Conservation (phyloP, 2,113 vertebrate species). For the Galbula dea region DNA sequence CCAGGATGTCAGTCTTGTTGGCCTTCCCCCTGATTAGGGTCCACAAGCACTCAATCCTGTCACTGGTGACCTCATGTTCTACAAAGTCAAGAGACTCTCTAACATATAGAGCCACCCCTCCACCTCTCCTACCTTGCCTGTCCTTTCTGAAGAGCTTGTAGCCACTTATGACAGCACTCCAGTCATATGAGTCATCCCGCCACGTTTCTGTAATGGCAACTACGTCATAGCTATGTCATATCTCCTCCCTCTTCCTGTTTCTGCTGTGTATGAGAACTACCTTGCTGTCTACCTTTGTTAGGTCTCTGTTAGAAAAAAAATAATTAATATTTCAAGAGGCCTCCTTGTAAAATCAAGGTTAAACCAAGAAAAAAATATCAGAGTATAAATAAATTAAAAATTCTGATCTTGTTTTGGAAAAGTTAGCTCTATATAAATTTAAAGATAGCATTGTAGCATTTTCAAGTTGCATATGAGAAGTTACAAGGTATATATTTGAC, state of each 20-base stretch:
- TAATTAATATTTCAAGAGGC: constrained; percentile 37
- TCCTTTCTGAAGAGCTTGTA: too few species aligned
- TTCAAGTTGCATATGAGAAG: background rate
- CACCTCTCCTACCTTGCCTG: too few species aligned
- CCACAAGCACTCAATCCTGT: too few species aligned
- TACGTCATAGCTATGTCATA: too few species aligned
- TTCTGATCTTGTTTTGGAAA: constrained; percentile 42
- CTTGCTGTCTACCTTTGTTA: background rate
- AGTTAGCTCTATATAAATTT: constrained; percentile 8
- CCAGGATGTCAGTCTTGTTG: too few species aligned
- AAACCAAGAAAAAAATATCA: constrained; percentile 26
- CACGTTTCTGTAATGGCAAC: too few species aligned
- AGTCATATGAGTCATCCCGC: too few species aligned
- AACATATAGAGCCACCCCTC: too few species aligned
- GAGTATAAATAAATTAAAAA: constrained; percentile 52
- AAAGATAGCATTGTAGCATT: background rate
- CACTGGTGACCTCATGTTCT: too few species aligned
- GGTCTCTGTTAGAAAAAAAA: background rate
- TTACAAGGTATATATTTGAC: background rate
- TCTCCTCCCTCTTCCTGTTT: background rate
- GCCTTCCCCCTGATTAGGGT: too few species aligned
- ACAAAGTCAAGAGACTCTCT: too few species aligned
- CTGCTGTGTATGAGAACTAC: background rate
- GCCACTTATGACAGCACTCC: too few species aligned
- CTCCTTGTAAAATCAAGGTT: constrained; percentile 42